Percentiles rank a stretch among this genome's conserved stretches.
Conservation (phyloP, 2,113 vertebrate genomes). For the Brachyistius frenatus region DNA sequence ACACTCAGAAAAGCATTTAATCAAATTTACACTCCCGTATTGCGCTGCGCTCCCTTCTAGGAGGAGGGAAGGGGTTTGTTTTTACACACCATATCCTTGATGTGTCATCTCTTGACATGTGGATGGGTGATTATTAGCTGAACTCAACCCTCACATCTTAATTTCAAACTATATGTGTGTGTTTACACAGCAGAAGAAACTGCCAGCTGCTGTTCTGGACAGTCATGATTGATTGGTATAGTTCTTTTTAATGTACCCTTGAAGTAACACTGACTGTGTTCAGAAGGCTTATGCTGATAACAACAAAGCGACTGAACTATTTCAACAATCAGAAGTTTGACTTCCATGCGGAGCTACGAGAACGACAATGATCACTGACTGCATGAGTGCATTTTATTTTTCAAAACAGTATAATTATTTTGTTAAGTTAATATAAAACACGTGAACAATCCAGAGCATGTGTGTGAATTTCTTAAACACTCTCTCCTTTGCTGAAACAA, state of each 20-base stretch:
- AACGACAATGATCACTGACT: too few species aligned
- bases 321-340: too few species aligned
- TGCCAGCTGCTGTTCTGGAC: neutral
- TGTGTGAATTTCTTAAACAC: too few species aligned
- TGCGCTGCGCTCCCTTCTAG: neutral
- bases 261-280: neutral
- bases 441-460: neutral
- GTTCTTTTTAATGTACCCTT: neutral
- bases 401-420: neutral
- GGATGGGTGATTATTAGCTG: slow-evolving; percentile 12
- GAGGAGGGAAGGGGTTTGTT: slow-evolving; percentile 3
- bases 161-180: neutral
- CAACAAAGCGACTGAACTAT: neutral
- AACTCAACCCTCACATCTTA: neutral
- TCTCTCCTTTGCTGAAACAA: too few species aligned
- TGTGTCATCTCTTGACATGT: neutral
- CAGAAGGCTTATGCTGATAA: neutral
- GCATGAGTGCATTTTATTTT: too few species aligned
- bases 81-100: neutral
- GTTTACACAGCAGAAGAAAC: neutral
- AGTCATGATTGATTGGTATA: neutral
- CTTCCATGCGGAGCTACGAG: too few species aligned
- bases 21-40: slow-evolving; percentile 34
- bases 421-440: slow-evolving; percentile 1
- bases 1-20: slow-evolving; percentile 3